Evolutionary conservation across 2,888 invertebrate genomes (phyloP).

Genomic region (Megamerina dolium): DNA sequence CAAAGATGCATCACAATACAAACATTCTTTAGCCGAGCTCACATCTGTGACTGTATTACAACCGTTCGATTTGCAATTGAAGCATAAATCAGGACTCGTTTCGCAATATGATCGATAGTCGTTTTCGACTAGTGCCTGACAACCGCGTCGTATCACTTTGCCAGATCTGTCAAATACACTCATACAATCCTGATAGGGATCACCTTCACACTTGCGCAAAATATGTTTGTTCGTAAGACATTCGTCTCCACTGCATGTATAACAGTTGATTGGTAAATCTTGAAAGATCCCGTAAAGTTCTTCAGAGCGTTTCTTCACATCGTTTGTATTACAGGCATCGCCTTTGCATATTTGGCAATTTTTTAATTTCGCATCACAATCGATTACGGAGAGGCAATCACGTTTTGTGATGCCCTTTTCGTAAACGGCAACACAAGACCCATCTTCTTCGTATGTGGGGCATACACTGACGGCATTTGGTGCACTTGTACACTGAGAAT

Average conservation of each 20-base stretch:
- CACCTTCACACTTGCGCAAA: slow-evolving; percentile 21
- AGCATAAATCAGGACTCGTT: slow-evolving; percentile 22
- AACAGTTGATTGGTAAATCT: slow-evolving; percentile 26
- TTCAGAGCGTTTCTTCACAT: slow-evolving; percentile 20
- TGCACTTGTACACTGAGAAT: slow-evolving; percentile 16
- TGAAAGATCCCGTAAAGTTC: slow-evolving; percentile 26
- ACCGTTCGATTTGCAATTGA: slow-evolving; percentile 27
- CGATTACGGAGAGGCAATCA: slow-evolving; percentile 23
- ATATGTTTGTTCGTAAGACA: slow-evolving; percentile 3
- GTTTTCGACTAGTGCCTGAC: slow-evolving; percentile 16
- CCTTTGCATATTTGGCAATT: slow-evolving; percentile 22
- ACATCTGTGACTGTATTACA: slow-evolving; percentile 22
- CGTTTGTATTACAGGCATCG: slow-evolving; percentile 22
- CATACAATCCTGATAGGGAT: slow-evolving; percentile 24
- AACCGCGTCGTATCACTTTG: slow-evolving; percentile 24
- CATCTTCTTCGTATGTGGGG: slow-evolving; percentile 18
- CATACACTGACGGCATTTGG: slow-evolving; percentile 20
- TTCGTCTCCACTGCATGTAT: slow-evolving; percentile 21
- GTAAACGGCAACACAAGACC: slow-evolving; percentile 22
- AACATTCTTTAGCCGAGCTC: slow-evolving; percentile 18
- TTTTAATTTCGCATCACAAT: slow-evolving; percentile 17
- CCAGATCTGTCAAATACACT: slow-evolving; percentile 21
- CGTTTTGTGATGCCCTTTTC: slow-evolving; percentile 24
- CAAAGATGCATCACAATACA: slow-evolving; percentile 23
- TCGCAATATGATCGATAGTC: slow-evolving; percentile 18